Evolutionary conservation across 1,140 invertebrate species (phyloP), one percentile per base, ranked within the genome.

Genomic region (Euura lappo): DNA sequence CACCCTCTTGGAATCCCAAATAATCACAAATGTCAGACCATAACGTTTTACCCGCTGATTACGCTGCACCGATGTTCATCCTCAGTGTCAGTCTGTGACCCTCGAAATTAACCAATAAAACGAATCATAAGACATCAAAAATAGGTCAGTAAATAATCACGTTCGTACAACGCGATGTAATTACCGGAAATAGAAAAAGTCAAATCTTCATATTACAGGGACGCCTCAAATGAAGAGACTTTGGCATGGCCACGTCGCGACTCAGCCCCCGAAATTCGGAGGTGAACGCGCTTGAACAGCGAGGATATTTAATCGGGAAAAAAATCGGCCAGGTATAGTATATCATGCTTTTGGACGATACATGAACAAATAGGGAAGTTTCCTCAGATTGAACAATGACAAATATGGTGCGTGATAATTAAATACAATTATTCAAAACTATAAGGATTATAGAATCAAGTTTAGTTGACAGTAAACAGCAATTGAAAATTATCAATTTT

Each of bases 281-380:
- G 87, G 90, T 94, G 75, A 93, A 93, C 84, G 93, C 94, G 78
- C 89, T 95, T 86, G 93, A 93, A 82, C 92, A 94, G 84, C 89
- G 93, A 81, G 94, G 94, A 75, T 95, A 95, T 84, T 88, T 92
- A 64, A 93, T 97, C 80, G 95, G 95, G 71, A 94, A 93, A 81
- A 95, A 96, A 86, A 95, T 97, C 81, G 95, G 95, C 73, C 94
- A 91, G 82, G 84, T 86, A 28, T 65, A 60, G 45, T 13, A 45
- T 10, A 65, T 47, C n/a, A 44, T 47, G 43, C 69, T 44, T n/a
- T 68, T 43, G 64, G 69, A 68, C 42, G 44, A 44, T 69, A 45
- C 5, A 47, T 76, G 71, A 75, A 28, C 28, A 1, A 28, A 28
- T 28, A 28, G 28, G 28, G 28, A 28, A 28, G 28, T 28, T 28